Evolutionary conservation across 1,140 invertebrate genomes (phyloP).

Genomic region (Ceratina calcarata): DNA sequence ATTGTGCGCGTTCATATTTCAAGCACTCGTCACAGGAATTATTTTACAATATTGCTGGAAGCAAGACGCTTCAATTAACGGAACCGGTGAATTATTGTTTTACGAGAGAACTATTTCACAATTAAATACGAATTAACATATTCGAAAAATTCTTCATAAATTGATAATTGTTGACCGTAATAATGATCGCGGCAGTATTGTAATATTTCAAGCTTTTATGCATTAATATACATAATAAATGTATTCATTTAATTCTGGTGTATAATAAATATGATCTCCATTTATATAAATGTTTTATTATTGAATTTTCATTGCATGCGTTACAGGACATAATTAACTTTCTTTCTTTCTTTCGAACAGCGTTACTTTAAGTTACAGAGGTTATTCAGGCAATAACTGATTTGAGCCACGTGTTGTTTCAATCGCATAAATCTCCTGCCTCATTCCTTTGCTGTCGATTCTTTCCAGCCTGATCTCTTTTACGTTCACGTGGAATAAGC

Average conservation of each 20-base stretch:
- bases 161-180: too few species aligned
- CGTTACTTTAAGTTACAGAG: background rate
- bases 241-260: too few species aligned
- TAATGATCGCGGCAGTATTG: too few species aligned
- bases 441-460: background rate
- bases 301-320: background rate
- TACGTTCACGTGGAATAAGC: background rate
- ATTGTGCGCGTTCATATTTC: background rate
- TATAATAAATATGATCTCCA: too few species aligned
- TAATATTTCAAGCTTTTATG: too few species aligned
- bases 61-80: background rate
- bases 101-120: too few species aligned
- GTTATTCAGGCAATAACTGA: constrained; percentile 47
- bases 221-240: too few species aligned
- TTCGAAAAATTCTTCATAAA: too few species aligned
- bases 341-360: background rate
- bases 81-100: background rate
- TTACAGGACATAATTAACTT: background rate
- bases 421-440: constrained; percentile 47
- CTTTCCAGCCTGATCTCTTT: constrained; percentile 25
- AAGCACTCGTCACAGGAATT: background rate
- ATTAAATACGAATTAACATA: too few species aligned
- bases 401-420: constrained; percentile 42
- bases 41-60: constrained; percentile 12
- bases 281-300: background rate